A percentile compares a stretch with the other conserved stretches of the same genome.
phyloP scores from a whole-genome alignment of 2,888 invertebrate species.

The Drosophila affinis region DNA sequence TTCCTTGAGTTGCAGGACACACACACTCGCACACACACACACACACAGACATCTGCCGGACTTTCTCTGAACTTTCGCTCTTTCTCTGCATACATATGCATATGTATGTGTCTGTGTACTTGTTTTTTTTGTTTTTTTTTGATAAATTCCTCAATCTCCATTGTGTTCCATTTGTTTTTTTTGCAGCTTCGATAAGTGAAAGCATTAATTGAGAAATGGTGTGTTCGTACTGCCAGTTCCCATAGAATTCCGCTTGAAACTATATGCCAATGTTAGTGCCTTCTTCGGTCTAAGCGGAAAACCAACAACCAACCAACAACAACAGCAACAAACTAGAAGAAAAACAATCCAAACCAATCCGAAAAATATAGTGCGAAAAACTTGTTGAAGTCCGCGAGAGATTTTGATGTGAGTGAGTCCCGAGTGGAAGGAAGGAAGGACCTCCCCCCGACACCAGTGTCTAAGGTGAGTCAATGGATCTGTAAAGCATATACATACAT shows the following conservation, averaged over 20 bases:
- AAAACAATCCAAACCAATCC: constrained; percentile 14
- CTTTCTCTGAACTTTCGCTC: constrained; percentile 13
- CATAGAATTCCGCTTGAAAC: constrained; percentile 15
- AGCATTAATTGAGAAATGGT: background rate
- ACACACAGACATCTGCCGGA: too few species aligned
- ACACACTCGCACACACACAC: too few species aligned
- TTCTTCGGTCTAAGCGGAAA: constrained; percentile 31
- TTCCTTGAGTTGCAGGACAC: background rate
- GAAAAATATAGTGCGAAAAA: constrained; percentile 41
- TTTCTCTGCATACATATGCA: background rate
- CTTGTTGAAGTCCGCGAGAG: constrained; percentile 41
- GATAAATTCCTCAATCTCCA: background rate
- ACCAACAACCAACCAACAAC: background rate
- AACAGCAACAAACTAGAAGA: constrained; percentile 4
- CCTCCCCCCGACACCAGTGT: background rate
- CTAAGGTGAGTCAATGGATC: constrained; percentile 34
- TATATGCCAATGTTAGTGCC: constrained; percentile 43
- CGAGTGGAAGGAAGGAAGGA: background rate
- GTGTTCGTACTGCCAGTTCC: background rate
- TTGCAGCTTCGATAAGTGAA: background rate
- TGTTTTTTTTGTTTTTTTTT: constrained; percentile 15
- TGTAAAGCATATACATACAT: background rate
- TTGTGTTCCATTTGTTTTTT: background rate
- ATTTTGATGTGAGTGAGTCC: constrained; percentile 44
- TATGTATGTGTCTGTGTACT: background rate